Evolutionary conservation across 2,113 vertebrate species (phyloP), one percentile per base, ranked within the genome.

Genomic region (Ondatra zibethicus): DNA sequence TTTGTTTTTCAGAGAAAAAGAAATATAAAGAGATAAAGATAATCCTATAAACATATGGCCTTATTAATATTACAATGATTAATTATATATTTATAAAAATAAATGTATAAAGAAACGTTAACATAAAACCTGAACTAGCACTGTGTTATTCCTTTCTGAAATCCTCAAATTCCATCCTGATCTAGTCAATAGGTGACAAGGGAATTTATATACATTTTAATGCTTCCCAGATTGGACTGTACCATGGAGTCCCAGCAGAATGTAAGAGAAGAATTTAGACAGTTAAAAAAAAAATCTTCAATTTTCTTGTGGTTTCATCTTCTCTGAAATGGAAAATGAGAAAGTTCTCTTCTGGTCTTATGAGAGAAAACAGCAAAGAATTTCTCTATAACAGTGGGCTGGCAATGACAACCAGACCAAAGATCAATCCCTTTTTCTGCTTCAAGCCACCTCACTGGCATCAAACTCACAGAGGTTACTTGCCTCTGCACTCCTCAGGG

Each of bases 31-130:
- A 84, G 89, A 39, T 27, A 77, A 89, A 88, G 55, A 66, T 29
- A 93, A 70, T 50, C 31, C 36, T 84, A 61, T 72, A 89, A 87
- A 58, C 4, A 70, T 42, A 81, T 42, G 12, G 73, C 29, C 92
- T 88, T 55, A 75, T 21, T 81, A 81, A 68, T 86, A 66, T 73
- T 36, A 42, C 75, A 72, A 91, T 50, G 14, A 63, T 85, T 84
- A 61, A 66, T 93, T 90, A 36, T 14, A 84, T 25, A n/a, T 65
- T 61, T 92, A 39, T 39, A 97, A 65, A 94, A 75, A 31, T 14
- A 84, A 25, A n/a, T 65, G 52, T 92, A 39, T 39, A 97, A 72
- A 92, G 70, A 88, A 92, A 73, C 17, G 52, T 4, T 87, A 88
- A 52, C 10, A 50, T 65, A 80, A 93, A 91, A 92, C 87, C 63